Base-by-base conservation (phyloP, 1,140 invertebrate genomes). In the Drosophila orosa region DNA sequence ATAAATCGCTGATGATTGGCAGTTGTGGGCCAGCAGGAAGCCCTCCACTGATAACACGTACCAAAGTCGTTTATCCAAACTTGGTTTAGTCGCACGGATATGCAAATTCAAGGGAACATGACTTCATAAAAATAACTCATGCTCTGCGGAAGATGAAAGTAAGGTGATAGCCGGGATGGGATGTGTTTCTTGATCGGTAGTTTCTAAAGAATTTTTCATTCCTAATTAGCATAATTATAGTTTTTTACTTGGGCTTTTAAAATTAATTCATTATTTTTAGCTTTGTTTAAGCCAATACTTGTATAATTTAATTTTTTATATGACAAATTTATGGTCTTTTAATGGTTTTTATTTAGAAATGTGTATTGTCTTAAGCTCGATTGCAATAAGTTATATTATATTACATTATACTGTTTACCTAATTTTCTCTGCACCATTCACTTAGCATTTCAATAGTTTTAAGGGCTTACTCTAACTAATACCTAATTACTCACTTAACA, bases 1-100 rank as follows among this genome's bases (percentile, higher is more conserved):
- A 86, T 86, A 86, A 76, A 87, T 89, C 57, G 60, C n/a, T 60
- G 84, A 80, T 63, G 84, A 83, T 89, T 89, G 83, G 78, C 83
- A 89, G 72, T 80, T 87, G 84, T 87, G 79, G 83, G 84, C 63
- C 80, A 83, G 56, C 60, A 82, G 79, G 82, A 87, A 87, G 71
- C 62, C 56, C n/a, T 17, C 24, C 9, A 22, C 15, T 45, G 60
- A 59, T 56, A 58, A 58, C 60, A 74, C 62, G 50, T 65, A 52
- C 66, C 22, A 71, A 71, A 71, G 31, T 31, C 44, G 63, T 52
- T 19, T 13, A 68, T 66, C 22, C 19, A 61, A 61, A 44, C 22
- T 31, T 22, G 27, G 40, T 12, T 35, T 40, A 66, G 31, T 65
- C 42, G 27, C 56, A 60, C 56, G 56, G 27, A 61, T 61, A 65